Evolutionary conservation across 2,797 vertebrate species (phyloP).

Genomic region (Molossus molossus): DNA sequence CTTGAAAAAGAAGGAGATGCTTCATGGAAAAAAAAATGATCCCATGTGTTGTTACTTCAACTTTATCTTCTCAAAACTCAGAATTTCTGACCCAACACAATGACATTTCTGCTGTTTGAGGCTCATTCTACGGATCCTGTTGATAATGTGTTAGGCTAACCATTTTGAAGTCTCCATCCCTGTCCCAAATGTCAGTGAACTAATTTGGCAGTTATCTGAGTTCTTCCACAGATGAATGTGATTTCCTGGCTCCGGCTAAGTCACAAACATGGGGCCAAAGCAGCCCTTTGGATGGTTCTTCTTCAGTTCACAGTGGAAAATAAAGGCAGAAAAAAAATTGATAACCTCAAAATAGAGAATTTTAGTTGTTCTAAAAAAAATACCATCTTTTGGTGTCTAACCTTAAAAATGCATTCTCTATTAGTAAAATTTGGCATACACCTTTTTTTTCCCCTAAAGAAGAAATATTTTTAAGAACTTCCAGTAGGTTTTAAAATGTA

Average conservation of each 20-base stretch:
- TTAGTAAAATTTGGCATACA: neutral
- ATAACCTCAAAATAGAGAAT: conserved; percentile 9
- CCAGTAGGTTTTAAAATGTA: neutral
- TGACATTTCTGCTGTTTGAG: neutral
- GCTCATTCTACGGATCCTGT: neutral
- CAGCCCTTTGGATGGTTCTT: neutral
- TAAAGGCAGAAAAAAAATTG: neutral
- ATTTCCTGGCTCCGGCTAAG: neutral
- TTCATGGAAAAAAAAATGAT: neutral
- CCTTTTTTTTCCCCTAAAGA: neutral
- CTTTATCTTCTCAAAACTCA: neutral
- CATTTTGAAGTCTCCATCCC: conserved; percentile 60
- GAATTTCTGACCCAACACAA: neutral
- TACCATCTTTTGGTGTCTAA: neutral
- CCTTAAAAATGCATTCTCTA: neutral
- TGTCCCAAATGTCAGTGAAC: conserved; percentile 74
- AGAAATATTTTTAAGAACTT: neutral
- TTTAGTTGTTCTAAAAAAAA: neutral
- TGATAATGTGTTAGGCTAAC: conserved; percentile 40
- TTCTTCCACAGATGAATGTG: conserved; percentile 57
- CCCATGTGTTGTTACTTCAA: neutral
- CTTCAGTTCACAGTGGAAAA: neutral
- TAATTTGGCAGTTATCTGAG: conserved; percentile 45
- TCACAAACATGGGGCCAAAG: neutral
- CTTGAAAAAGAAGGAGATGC: neutral